A percentile compares a stretch with the other conserved stretches of the same genome.
phyloP scores from a whole-genome alignment of 2,888 invertebrate species.

The Ectropis crepuscularia region DNA sequence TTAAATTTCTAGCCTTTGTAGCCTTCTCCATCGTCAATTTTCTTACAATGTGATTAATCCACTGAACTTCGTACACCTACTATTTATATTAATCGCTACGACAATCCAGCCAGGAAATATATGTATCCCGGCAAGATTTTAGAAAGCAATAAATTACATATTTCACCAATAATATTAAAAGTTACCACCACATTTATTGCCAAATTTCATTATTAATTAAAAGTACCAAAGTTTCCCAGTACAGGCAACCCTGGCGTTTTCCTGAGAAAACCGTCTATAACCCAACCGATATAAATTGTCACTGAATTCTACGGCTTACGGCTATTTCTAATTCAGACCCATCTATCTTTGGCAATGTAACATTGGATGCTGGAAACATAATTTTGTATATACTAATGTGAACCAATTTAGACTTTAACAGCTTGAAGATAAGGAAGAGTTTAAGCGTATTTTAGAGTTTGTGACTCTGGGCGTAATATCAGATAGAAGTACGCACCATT shows the following conservation, averaged over 20 bases:
- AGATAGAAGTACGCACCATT: conserved; percentile 1
- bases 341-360: conserved; percentile 48
- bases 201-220: conserved; percentile 3
- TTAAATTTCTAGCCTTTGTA: too few species aligned
- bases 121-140: too few species aligned
- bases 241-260: conserved; percentile 41
- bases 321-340: conserved; percentile 37
- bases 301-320: conserved; percentile 42
- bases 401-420: conserved; percentile 26
- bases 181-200: neutral
- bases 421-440: neutral
- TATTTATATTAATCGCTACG: too few species aligned
- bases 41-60: too few species aligned
- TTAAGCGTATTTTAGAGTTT: conserved; percentile 2
- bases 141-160: too few species aligned
- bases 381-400: neutral
- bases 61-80: too few species aligned
- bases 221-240: too few species aligned
- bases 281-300: conserved; percentile 53
- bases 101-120: too few species aligned
- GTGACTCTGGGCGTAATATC: neutral
- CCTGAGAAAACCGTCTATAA: conserved; percentile 48
- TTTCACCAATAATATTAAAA: too few species aligned
- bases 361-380: conserved; percentile 47
- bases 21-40: too few species aligned